phyloP scores from a whole-genome alignment of 2,113 vertebrate species.

The Sylvicapra grimmia region DNA sequence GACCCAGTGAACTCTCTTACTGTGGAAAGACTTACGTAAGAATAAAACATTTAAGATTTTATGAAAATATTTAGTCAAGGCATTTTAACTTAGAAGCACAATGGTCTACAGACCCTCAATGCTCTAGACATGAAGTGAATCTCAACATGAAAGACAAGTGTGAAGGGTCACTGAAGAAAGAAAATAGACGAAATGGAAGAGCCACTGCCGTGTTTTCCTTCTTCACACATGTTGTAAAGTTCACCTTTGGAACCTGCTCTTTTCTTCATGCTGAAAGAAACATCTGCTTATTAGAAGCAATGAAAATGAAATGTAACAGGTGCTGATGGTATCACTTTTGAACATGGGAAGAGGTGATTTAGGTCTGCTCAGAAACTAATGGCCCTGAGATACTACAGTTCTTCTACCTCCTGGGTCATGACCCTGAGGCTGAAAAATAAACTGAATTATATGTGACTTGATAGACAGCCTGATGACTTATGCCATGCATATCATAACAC shows the following conservation, averaged over 20 bases:
- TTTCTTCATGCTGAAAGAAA: slow-evolving; percentile 11
- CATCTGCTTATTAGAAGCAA: background rate
- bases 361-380: slow-evolving; percentile 37
- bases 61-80: background rate
- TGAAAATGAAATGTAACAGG: slow-evolving; percentile 46
- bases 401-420: slow-evolving; percentile 45
- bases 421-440: slow-evolving; percentile 58
- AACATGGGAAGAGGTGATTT: slow-evolving; percentile 29
- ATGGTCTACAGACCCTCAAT: background rate
- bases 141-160: background rate
- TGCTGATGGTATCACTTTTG: background rate
- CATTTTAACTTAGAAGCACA: background rate
- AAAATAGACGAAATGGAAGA: background rate
- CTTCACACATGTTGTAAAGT: slow-evolving; percentile 33
- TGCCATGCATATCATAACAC: background rate
- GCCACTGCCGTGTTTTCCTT: background rate
- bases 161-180: slow-evolving; percentile 14
- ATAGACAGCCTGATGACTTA: slow-evolving; percentile 1
- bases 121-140: background rate
- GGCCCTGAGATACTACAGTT: slow-evolving; percentile 45
- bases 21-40: background rate
- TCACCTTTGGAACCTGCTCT: slow-evolving; percentile 27
- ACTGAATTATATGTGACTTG: background rate
- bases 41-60: background rate
- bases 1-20: background rate